Evolutionary conservation across 2,797 vertebrate genomes (phyloP).

Genomic region (Taeniopygia guttata): DNA sequence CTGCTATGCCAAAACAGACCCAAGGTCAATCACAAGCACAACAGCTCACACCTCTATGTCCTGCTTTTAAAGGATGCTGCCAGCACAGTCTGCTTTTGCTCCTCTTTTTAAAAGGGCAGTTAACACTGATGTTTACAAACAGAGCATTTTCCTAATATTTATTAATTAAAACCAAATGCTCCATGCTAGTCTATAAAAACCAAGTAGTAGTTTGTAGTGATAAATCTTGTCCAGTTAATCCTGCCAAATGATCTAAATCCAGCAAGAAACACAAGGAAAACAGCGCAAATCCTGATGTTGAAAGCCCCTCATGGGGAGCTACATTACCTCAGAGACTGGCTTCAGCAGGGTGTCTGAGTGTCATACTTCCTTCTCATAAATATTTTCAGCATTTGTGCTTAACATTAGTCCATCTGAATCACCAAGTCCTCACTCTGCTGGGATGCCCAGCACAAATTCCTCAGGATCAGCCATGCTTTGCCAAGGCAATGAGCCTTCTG

Average conservation of each 20-base stretch:
- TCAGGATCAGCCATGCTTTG: background rate
- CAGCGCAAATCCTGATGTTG: background rate
- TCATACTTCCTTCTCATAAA: fast-evolving
- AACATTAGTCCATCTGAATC: background rate
- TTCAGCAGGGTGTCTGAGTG: background rate
- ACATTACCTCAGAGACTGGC: background rate
- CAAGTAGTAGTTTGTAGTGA: background rate
- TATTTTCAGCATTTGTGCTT: background rate
- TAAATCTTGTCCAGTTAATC: background rate
- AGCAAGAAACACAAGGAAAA: background rate
- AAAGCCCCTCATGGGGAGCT: background rate
- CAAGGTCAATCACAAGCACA: background rate
- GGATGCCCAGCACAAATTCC: background rate
- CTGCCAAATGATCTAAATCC: background rate
- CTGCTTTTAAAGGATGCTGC: background rate
- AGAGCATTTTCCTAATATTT: background rate
- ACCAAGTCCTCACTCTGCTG: background rate
- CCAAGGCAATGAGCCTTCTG: background rate
- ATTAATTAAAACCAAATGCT: background rate
- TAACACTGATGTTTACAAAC: background rate
- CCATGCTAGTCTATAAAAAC: background rate
- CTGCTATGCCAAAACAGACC: background rate
- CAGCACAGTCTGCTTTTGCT: background rate
- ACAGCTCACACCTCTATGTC: background rate
- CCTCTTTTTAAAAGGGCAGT: background rate